phyloP scores from a whole-genome alignment of 2,888 invertebrate species.

The Tetragnatha montana region DNA sequence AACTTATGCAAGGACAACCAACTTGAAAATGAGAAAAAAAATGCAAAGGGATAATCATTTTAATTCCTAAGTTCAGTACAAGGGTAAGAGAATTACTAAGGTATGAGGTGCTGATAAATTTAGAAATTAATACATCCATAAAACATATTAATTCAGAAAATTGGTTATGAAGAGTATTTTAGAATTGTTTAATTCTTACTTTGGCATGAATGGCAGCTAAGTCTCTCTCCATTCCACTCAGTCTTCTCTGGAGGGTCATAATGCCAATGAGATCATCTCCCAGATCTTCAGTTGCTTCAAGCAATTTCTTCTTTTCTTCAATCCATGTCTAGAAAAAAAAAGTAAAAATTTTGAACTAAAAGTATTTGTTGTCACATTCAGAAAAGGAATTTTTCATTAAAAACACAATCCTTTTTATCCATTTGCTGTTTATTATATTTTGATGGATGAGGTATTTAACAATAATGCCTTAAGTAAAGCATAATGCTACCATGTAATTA shows the following conservation, averaged over 20 bases:
- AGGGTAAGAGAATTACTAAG: no score
- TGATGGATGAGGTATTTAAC: background rate
- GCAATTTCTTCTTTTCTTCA: slow-evolving; percentile 98
- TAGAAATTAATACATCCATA: no score
- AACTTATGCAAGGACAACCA: no score
- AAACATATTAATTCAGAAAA: no score
- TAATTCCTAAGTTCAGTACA: no score
- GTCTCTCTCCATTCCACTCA: slow-evolving; percentile 99
- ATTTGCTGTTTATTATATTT: background rate
- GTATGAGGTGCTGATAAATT: no score
- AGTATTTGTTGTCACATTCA: no score
- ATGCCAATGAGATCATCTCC: slow-evolving; percentile 95
- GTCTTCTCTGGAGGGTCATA: slow-evolving; percentile 96
- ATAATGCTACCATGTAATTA: background rate
- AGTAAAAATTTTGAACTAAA: background rate
- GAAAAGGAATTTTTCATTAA: no score
- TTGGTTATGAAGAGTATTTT: background rate
- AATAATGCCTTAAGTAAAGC: no score
- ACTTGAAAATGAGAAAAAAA: no score
- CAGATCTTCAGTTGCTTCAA: slow-evolving; percentile 97
- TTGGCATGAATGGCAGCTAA: slow-evolving; percentile 98
- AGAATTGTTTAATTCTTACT: slow-evolving; percentile 70
- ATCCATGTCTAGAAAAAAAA: slow-evolving; percentile 85
- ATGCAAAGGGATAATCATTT: no score
- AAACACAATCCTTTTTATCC: no score